Base-by-base conservation (phyloP, 92 coral and sea anemone genomes). In the Palythoa heliodiscus region DNA sequence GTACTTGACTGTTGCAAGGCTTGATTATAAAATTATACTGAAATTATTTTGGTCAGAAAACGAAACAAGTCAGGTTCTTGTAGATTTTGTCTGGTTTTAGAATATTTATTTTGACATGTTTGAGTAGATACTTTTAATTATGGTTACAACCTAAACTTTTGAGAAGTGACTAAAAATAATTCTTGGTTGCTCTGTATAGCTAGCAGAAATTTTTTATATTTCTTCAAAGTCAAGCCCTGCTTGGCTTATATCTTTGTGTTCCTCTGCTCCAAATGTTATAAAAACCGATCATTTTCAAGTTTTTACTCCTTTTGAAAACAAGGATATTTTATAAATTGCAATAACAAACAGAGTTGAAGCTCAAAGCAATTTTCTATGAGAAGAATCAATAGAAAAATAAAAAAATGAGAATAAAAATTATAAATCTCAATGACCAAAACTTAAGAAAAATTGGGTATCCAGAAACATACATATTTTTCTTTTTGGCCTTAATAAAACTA, bases 181-280 rank as follows among this genome's bases (percentile, higher is more conserved):
- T 54, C 61, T 54, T 55, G 61, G 61, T 55, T 55, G 61, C 61
- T 55, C 61, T 55, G 61, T 55, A 55, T 55, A 55, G 61, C 61
- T 55, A 55, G 61, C 61, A 55, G 12, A 55, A 55, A 55, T 55
- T 55, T 9, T 55, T 55, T 9, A 12, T 7, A 7, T 55, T 9
- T 55, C 16, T 55, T 55, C 61, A 55, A 55, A 55, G 7, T 55
- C 61, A 55, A 55, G 61, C 61, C 61, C 16, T 55, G 55, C 61
- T 12, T 55, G 61, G 16, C 61, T 55, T 55, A 55, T 55, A 55
- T 12, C 61, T 55, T 55, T 55, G 7, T 55, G 61, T 55, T 55
- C 61, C 61, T 55, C 61, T 55, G 50, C 50, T 43, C 7, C 50
- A 43, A 43, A 43, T 7, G 50, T 43, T 43, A 43, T 7, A 43